phyloP scores from a whole-genome alignment of 2,888 invertebrate genomes.

The Drosophila anomalata region DNA sequence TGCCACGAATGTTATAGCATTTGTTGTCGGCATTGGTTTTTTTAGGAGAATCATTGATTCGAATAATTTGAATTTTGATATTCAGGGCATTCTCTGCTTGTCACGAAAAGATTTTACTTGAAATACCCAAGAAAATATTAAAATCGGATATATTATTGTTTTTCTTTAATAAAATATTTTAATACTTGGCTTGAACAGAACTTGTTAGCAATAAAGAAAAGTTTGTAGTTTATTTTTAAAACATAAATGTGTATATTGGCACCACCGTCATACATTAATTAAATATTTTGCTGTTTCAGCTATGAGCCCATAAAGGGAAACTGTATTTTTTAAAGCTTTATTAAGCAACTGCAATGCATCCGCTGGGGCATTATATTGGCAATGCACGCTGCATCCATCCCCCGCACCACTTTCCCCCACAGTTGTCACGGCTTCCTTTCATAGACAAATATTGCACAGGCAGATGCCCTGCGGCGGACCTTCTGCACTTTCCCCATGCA shows the following conservation, averaged over 20 bases:
- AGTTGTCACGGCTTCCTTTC: slow-evolving; percentile 68
- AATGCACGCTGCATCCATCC: slow-evolving; percentile 13
- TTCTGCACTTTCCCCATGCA: slow-evolving; percentile 52
- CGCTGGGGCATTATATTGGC: slow-evolving; percentile 51
- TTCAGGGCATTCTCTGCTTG: too few relatives aligned
- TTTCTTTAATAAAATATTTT: neutral
- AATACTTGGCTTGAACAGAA: neutral
- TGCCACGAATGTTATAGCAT: slow-evolving; percentile 1
- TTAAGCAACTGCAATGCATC: slow-evolving; percentile 54
- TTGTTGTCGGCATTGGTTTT: neutral
- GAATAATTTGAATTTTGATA: neutral
- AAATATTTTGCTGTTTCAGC: slow-evolving; percentile 35
- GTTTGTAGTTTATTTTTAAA: slow-evolving; percentile 4
- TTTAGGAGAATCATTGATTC: neutral
- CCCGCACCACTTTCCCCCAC: slow-evolving; percentile 6
- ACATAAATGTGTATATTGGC: neutral
- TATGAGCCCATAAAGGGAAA: neutral
- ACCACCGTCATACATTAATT: slow-evolving; percentile 31
- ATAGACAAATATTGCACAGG: slow-evolving; percentile 73
- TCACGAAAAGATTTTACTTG: neutral
- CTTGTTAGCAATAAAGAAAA: too few relatives aligned
- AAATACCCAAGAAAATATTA: neutral
- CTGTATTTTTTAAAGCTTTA: slow-evolving; percentile 47
- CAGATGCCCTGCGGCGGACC: slow-evolving; percentile 61
- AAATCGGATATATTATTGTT: neutral